A percentile compares a stretch with the other conserved stretches of the same genome.
Evolutionary conservation across 2,797 vertebrate genomes (phyloP).

Genomic region (Tolypeutes matacus): DNA sequence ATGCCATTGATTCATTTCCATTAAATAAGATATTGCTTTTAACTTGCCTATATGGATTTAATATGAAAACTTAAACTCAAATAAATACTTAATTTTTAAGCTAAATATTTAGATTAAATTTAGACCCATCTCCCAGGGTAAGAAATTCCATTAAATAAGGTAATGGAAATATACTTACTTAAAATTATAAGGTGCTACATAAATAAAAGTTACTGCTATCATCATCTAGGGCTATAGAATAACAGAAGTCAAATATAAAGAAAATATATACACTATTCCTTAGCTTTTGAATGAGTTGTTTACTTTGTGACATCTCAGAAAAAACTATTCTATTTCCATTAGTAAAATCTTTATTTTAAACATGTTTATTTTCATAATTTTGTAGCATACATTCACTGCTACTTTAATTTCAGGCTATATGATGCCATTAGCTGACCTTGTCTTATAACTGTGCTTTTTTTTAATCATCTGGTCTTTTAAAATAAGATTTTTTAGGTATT

Average conservation of each 20-base stretch:
- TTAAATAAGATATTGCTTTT: slow-evolving; percentile 41
- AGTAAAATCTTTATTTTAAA: not conserved
- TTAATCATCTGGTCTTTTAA: not conserved
- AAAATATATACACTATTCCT: not conserved
- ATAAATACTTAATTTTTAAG: slow-evolving; percentile 25
- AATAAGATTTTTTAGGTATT: not conserved
- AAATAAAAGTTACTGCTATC: not conserved
- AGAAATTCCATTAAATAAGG: not conserved
- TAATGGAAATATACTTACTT: not conserved
- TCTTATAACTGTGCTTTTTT: not conserved
- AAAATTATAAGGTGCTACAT: not conserved
- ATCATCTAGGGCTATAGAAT: not conserved
- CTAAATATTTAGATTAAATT: slow-evolving; percentile 47
- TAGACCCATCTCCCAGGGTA: not conserved
- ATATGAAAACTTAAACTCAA: not conserved
- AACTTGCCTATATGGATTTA: slow-evolving; percentile 25
- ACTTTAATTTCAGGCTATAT: not conserved
- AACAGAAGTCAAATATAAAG: not conserved
- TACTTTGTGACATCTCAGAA: not conserved
- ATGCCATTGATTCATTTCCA: slow-evolving; percentile 50
- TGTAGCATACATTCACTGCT: not conserved
- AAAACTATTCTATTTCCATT: not conserved
- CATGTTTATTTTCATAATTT: not conserved
- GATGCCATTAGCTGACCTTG: not conserved
- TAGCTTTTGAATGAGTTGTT: not conserved